These are phyloP conservation scores for Eurois occulta DNA, from an alignment of 2,888 invertebrate species.

Conservation along the genomic window DNA sequence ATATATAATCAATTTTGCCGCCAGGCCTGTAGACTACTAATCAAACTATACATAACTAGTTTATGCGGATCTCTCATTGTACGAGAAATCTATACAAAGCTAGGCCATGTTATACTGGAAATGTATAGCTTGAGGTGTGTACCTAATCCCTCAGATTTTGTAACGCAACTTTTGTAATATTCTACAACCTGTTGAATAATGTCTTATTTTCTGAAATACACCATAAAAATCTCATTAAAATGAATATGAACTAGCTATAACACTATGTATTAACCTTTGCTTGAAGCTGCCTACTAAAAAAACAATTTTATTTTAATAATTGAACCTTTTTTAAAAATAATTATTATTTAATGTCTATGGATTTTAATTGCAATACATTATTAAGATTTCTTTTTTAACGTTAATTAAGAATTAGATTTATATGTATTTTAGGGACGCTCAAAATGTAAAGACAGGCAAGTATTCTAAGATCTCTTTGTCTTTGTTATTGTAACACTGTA, in stretches of 20 bases:
- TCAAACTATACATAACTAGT: background rate
- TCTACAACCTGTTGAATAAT: background rate
- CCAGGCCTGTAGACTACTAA: background rate
- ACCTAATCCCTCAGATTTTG: background rate
- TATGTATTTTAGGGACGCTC: slow-evolving; percentile 80
- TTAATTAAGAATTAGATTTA: slow-evolving; percentile 68
- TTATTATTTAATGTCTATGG: slow-evolving; percentile 71
- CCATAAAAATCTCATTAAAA: slow-evolving; percentile 21
- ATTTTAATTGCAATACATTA: slow-evolving; percentile 74
- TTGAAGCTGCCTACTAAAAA: slow-evolving; percentile 65
- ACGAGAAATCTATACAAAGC: too few species aligned
- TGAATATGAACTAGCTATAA: background rate
- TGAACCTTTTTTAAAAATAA: slow-evolving; percentile 62
- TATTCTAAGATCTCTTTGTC: slow-evolving; percentile 74
- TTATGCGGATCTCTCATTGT: background rate
- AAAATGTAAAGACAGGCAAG: slow-evolving; percentile 79
- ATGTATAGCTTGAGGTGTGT: background rate
- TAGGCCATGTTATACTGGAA: background rate
- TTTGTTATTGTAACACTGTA: slow-evolving; percentile 57
- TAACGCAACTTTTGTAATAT: background rate
- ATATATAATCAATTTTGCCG: background rate
- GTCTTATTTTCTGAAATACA: background rate
- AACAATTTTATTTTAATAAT: slow-evolving; percentile 62
- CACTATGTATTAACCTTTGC: slow-evolving; percentile 53
- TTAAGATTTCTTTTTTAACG: slow-evolving; percentile 69